Evolutionary conservation across 2,888 invertebrate species (phyloP), one percentile per base, ranked within the genome.

Genomic region (Anthophora plumipes): DNA sequence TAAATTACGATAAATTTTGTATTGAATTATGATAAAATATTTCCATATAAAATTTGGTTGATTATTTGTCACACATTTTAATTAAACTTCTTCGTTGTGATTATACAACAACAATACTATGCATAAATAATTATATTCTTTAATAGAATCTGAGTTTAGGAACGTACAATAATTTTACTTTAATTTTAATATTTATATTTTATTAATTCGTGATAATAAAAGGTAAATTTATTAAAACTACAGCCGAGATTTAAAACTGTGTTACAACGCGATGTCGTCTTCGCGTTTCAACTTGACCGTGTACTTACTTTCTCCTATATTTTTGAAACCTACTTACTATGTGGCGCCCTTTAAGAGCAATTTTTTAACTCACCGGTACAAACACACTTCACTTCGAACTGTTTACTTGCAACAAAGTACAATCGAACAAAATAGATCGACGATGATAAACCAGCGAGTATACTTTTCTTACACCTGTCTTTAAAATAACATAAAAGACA

Each of bases 291-390:
- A 76, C 50, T 78, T 78, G 61, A 57, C 63, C 61, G 48, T 78
- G 67, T 61, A 78, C 68, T 78, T 61, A 78, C 68, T 78, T 78
- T 78, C 76, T 61, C 68, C 11, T 61, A 48, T 22, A 68, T 68
- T 63, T 57, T 63, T 68, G 43, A 68, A 50, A 76, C 43, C 37
- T 22, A 31, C 43, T 68, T 20, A 2, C 61, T 55, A 43, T 31
- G 37, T 60, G 43, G 48, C 41, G 17, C 43, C 31, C n/a, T 67
- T 22, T 43, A 25, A 0, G 8, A 39, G 43, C 8, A 17, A 46
- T n/a, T 20, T 39, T 41, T 37, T 17, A 14, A 46, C 39, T 54
- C 20, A 3, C 4, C 12, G 17, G 20, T 57, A 41, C 11, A 25
- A 61, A 41, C 22, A 12, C 4, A 3, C 5, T 14, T 11, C 3